phyloP scores from a whole-genome alignment of 2,888 invertebrate species.

The Prenolepis imparis region DNA sequence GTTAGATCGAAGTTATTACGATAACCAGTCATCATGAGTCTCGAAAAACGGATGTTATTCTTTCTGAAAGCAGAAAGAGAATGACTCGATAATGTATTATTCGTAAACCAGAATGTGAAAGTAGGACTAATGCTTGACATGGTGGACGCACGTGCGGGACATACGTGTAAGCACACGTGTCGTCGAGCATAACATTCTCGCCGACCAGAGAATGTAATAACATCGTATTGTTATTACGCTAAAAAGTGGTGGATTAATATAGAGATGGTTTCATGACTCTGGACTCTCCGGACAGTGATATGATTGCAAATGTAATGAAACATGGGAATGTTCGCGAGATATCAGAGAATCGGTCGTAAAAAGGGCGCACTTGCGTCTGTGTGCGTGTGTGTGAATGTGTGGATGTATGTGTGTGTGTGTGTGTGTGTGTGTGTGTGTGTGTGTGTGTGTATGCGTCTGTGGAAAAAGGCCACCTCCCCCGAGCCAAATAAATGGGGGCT shows the following conservation, averaged over 20 bases:
- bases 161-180: conserved; percentile 28
- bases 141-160: conserved; percentile 20
- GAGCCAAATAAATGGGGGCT: conserved; percentile 46
- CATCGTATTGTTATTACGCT: conserved; percentile 49
- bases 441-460: conserved; percentile 2
- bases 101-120: conserved; percentile 36
- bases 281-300: conserved; percentile 32
- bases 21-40: not conserved
- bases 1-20: not conserved
- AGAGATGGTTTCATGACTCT: conserved; percentile 46
- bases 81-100: not conserved
- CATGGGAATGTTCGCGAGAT: conserved; percentile 19
- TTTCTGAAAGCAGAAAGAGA: not conserved
- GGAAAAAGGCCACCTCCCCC: conserved; percentile 44
- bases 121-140: conserved; percentile 36
- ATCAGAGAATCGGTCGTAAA: conserved; percentile 44
- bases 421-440: not conserved
- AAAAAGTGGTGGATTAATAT: conserved; percentile 46
- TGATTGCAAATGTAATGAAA: conserved; percentile 56
- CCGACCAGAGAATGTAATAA: conserved; percentile 36
- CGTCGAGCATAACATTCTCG: not conserved
- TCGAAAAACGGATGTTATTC: not conserved
- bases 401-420: not conserved
- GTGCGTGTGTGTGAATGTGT: not conserved
- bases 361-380: conserved; percentile 17